Base-by-base conservation (phyloP, 2,888 invertebrate genomes). In the Bombylius discolor region DNA sequence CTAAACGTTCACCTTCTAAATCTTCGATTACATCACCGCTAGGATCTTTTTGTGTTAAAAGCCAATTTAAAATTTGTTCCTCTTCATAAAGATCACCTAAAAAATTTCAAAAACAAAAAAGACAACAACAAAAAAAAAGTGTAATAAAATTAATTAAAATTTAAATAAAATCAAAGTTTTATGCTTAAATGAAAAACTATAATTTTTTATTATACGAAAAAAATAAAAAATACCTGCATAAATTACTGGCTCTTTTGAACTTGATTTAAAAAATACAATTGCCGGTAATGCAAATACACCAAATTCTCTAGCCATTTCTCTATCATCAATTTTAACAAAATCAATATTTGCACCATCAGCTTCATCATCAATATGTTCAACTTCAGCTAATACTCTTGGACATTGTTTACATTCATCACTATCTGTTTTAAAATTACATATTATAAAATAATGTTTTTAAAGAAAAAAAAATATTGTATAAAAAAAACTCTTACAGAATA, bases 371-470 rank as follows among this genome's bases (percentile, higher is more conserved):
- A 94, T 94, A 71, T 92, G 91, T 68, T 93, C 93, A 62, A 93
- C 87, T 72, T 92, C 92, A 45, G 82, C 79, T 63, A 93, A 78
- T 34, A 93, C 93, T 69, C 87, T 82, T 63, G 89, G 88, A 70
- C 93, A 94, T 74, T 93, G 93, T 75, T 92, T 93, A 78, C 93
- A 93, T 76, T 93, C 92, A 79, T 89, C 89, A 79, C 91, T 91
- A 78, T 92, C 93, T 93, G 67, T 71, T 69, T 73, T 53, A 44
- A 56, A 50, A 44, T 39, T 23, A 32, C 47, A 44, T 5, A 11
- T 12, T 12, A 36, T 36, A 8, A 36, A 36, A 36, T 7, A 36
- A 7, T 36, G 1, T 36, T 36, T 3, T 36, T 36, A 7, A 3
- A 36, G 4, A 36, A 31, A 7, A 47, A 51, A 42, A 34, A 39